These are phyloP conservation scores for Oplegnathus fasciatus DNA, from an alignment of 2,113 vertebrate genomes.

Conservation along the genomic window DNA sequence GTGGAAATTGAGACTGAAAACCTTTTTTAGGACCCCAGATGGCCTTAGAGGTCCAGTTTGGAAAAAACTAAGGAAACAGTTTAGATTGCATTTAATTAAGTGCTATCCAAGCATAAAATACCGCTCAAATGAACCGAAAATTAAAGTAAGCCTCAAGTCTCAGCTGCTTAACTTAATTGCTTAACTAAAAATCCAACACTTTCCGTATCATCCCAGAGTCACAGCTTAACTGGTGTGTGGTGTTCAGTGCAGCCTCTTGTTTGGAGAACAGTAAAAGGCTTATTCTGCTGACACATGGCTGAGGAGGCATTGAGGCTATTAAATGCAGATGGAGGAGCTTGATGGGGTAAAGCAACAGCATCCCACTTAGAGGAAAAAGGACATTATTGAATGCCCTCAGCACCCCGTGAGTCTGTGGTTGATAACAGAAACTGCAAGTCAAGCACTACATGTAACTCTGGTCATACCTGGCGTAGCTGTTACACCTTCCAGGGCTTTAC, in stretches of 20 bases:
- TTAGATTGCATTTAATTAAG: not conserved
- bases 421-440: slow-evolving; percentile 17
- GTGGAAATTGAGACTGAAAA: not conserved
- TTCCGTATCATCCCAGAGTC: not conserved
- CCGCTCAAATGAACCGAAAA: not conserved
- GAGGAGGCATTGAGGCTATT: slow-evolving; percentile 38
- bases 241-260: slow-evolving; percentile 1
- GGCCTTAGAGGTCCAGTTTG: not conserved
- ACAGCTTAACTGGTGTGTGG: not conserved
- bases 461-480: not conserved
- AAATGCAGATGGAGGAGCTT: slow-evolving; percentile 1
- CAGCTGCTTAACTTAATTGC: not conserved
- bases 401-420: not conserved
- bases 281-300: slow-evolving; percentile 66
- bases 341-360: not conserved
- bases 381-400: slow-evolving; percentile 16
- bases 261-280: slow-evolving; percentile 26
- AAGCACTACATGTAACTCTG: not conserved
- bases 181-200: not conserved
- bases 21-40: not conserved
- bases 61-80: not conserved
- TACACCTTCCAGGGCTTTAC: not conserved
- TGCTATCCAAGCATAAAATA: not conserved
- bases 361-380: slow-evolving; percentile 24
- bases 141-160: not conserved